phyloP scores from a whole-genome alignment of 1,140 invertebrate species.

The Gryllus bimaculatus region DNA sequence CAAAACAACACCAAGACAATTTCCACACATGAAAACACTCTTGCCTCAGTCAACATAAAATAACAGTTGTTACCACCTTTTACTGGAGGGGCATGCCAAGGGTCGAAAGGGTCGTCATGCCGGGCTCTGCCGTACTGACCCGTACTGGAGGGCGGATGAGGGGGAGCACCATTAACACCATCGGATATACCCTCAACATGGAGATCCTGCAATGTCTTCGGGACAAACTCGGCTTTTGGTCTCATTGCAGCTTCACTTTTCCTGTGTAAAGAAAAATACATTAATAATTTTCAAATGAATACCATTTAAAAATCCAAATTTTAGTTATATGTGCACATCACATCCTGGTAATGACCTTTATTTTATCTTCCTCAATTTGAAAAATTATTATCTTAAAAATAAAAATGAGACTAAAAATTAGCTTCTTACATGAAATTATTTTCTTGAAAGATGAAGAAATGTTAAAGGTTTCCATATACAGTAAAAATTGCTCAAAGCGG shows the following conservation, averaged over 20 bases:
- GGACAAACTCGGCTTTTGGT: slow-evolving; percentile 85
- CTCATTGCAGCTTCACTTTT: slow-evolving; percentile 80
- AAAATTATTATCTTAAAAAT: too few species aligned
- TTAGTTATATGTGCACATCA: too few species aligned
- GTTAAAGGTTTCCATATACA: too few species aligned
- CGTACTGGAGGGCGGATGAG: slow-evolving; percentile 17
- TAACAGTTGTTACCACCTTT: slow-evolving; percentile 13
- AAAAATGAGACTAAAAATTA: too few species aligned
- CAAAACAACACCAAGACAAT: not conserved
- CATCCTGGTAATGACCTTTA: too few species aligned
- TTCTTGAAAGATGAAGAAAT: too few species aligned
- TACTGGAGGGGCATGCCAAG: slow-evolving; percentile 11
- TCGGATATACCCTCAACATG: slow-evolving; percentile 60
- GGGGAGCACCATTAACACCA: slow-evolving; percentile 44
- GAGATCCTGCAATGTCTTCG: slow-evolving; percentile 83
- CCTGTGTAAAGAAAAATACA: slow-evolving; percentile 40
- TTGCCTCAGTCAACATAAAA: not conserved
- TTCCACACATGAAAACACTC: not conserved
- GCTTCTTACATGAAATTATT: too few species aligned
- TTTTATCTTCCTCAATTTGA: too few species aligned
- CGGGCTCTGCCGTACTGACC: slow-evolving; percentile 23
- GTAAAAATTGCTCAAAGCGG: too few species aligned
- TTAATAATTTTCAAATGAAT: not conserved
- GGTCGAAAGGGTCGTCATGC: slow-evolving; percentile 3
- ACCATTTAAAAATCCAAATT: not conserved